Conservation (phyloP, 2,797 vertebrate species). For the Silurus lanzhouensis region DNA sequence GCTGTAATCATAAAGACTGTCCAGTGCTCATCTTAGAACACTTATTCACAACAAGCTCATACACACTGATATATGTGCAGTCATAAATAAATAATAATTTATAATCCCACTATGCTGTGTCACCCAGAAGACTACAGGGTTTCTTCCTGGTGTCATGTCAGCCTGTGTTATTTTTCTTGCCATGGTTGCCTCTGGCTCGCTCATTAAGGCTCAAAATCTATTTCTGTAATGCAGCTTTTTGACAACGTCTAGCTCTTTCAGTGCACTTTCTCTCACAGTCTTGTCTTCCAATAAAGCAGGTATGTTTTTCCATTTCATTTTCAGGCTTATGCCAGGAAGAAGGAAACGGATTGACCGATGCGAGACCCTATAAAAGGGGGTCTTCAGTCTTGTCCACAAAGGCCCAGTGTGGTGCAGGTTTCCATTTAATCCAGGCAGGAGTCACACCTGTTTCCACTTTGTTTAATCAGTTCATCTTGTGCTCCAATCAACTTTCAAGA, state of each 20-base stretch:
- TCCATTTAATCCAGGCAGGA: background rate
- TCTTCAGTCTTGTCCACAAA: background rate
- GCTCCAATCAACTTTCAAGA: background rate
- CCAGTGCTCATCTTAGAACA: background rate
- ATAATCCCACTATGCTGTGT: background rate
- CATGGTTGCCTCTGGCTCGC: background rate
- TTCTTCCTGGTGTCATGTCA: background rate
- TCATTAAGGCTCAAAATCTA: background rate
- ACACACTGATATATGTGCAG: background rate
- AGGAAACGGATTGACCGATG: background rate
- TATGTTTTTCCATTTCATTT: background rate
- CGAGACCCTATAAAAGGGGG: background rate
- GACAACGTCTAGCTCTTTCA: background rate
- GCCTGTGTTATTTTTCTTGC: background rate
- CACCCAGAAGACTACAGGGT: background rate
- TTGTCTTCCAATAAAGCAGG: background rate
- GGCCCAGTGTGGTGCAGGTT: background rate
- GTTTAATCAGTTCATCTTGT: background rate
- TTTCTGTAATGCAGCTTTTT: background rate
- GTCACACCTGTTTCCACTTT: conserved; percentile 9
- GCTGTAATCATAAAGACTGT: background rate
- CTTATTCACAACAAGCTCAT: background rate
- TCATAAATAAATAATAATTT: background rate
- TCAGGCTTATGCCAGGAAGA: background rate
- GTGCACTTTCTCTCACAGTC: background rate